These are phyloP conservation scores for Myathropa florea DNA, from an alignment of 2,888 invertebrate species.

Conservation along the genomic window DNA sequence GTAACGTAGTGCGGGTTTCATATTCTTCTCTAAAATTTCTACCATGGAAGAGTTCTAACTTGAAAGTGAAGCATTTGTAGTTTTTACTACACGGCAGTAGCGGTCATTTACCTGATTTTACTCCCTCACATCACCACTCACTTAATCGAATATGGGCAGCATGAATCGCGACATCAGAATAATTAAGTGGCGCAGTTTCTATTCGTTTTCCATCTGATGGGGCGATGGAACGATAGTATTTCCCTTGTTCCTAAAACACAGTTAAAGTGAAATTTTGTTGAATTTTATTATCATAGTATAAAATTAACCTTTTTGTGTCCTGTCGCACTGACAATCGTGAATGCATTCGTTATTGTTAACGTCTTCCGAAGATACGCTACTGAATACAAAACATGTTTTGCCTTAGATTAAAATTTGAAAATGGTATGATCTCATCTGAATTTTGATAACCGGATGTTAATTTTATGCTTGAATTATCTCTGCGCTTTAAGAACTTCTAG, in stretches of 20 bases:
- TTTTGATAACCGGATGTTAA: constrained; percentile 39
- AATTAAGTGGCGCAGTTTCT: constrained; percentile 33
- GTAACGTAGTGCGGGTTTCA: too few relatives aligned
- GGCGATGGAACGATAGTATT: background rate
- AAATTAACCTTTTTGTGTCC: background rate
- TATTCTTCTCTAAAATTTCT: too few relatives aligned
- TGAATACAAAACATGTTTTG: constrained; percentile 35
- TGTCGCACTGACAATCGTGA: too few relatives aligned
- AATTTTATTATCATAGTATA: background rate
- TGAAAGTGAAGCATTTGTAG: background rate
- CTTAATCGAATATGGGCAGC: constrained; percentile 26
- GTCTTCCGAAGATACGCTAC: too few relatives aligned
- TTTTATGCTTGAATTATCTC: constrained; percentile 32
- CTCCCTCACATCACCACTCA: background rate
- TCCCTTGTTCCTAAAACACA: background rate
- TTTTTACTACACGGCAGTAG: constrained; percentile 3
- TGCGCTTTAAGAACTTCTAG: background rate
- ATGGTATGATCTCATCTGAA: constrained; percentile 54
- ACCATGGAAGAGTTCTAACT: too few relatives aligned
- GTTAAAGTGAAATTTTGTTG: constrained; percentile 45
- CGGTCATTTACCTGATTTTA: constrained; percentile 40
- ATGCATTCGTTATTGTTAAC: background rate
- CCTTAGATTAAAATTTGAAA: constrained; percentile 47
- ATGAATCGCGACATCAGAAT: constrained; percentile 16
- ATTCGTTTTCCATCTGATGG: constrained; percentile 3